A percentile compares a stretch with the other conserved stretches of the same genome.
phyloP scores from a whole-genome alignment of 2,797 vertebrate species.

The Lophius americanus region DNA sequence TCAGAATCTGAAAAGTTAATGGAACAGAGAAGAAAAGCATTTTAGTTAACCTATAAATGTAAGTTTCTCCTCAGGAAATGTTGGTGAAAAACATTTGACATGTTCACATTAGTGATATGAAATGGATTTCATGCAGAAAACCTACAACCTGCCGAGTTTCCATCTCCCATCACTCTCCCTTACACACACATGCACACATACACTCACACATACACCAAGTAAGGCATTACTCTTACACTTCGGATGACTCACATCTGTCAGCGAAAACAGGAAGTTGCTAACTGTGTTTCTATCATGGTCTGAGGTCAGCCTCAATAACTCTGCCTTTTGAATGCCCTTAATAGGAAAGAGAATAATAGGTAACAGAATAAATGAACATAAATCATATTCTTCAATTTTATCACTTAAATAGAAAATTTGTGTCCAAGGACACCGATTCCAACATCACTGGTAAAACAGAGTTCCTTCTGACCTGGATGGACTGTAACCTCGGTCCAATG shows the following conservation, averaged over 20 bases:
- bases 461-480: no score
- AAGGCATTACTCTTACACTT: background rate
- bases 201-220: background rate
- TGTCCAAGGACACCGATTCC: no score
- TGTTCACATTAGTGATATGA: slow-evolving; percentile 2
- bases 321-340: background rate
- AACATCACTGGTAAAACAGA: no score
- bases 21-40: background rate
- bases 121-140: slow-evolving; percentile 9
- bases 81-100: slow-evolving; percentile 1
- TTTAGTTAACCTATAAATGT: background rate
- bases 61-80: slow-evolving; percentile 3
- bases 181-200: background rate
- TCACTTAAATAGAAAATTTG: no score
- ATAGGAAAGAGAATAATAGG: no score
- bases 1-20: background rate
- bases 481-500: no score
- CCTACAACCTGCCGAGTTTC: slow-evolving; percentile 12
- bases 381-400: no score
- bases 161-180: slow-evolving; percentile 3
- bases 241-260: slow-evolving; percentile 55
- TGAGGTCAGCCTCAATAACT: slow-evolving; percentile 37
- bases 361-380: no score
- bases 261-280: slow-evolving; percentile 60
- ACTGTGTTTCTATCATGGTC: slow-evolving; percentile 31